Evolutionary conservation across 2,797 vertebrate species (phyloP).

Genomic region (Siniperca scherzeri): DNA sequence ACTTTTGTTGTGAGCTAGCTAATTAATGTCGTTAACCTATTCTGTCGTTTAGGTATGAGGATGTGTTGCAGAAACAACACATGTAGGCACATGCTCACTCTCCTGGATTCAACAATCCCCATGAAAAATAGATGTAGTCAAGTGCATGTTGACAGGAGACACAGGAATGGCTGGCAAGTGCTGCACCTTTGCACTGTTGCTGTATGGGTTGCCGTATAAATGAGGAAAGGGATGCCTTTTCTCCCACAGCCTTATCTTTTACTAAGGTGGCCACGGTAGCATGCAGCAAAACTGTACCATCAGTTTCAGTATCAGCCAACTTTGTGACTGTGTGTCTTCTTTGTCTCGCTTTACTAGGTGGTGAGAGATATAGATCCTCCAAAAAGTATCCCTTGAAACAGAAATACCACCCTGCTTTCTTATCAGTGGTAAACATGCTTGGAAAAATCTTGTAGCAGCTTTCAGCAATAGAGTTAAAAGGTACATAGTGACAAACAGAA

Average conservation of each 20-base stretch:
- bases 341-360: constrained; percentile 28
- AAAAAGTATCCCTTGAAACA: constrained; percentile 42
- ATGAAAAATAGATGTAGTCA: constrained; percentile 23
- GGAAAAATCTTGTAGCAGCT: constrained; percentile 22
- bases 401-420: constrained; percentile 44
- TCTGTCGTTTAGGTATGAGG: no score
- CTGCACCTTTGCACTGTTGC: constrained; percentile 34
- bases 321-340: constrained; percentile 9
- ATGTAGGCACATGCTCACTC: not conserved
- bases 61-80: not conserved
- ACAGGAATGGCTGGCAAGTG: constrained; percentile 16
- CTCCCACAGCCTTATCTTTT: constrained; percentile 27
- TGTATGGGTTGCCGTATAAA: constrained; percentile 27
- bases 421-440: constrained; percentile 55
- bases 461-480: constrained; percentile 32
- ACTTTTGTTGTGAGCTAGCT: no score
- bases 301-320: constrained; percentile 3
- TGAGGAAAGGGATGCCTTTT: constrained; percentile 20
- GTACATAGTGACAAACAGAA: not conserved
- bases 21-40: no score
- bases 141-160: constrained; percentile 27
- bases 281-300: constrained; percentile 9
- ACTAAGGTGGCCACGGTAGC: not conserved
- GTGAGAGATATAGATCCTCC: constrained; percentile 25
- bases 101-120: not conserved